Evolutionary conservation across 2,113 vertebrate genomes (phyloP).

Genomic region (Telmatochromis sp.): DNA sequence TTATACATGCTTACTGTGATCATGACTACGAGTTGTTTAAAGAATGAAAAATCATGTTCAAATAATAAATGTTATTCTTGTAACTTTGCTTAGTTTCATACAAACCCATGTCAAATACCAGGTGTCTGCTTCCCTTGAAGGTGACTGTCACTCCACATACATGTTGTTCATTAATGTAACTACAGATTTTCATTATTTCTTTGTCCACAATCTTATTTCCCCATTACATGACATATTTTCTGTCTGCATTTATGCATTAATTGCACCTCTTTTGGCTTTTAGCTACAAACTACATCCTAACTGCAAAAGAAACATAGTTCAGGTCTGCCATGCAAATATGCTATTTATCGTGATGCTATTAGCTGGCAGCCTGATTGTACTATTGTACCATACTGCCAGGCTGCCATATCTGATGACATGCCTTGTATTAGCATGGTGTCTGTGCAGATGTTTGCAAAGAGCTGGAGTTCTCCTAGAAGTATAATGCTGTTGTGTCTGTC

Average conservation of each 20-base stretch:
- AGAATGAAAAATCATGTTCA: neutral
- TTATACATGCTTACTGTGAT: neutral
- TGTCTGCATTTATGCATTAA: neutral
- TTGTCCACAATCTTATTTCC: neutral
- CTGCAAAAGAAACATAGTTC: neutral
- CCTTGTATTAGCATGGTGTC: neutral
- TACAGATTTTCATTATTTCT: neutral
- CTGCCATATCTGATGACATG: neutral
- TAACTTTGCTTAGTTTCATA: neutral
- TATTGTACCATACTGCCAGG: neutral
- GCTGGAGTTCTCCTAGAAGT: neutral
- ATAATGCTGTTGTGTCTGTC: neutral
- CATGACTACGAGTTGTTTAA: neutral
- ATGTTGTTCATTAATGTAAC: neutral
- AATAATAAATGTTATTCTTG: neutral
- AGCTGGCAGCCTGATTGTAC: neutral
- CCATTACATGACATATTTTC: neutral
- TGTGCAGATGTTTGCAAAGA: neutral
- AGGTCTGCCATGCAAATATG: neutral
- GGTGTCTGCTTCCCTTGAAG: neutral
- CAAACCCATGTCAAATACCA: neutral
- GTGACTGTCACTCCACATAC: neutral
- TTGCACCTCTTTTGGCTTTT: neutral
- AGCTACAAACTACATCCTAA: neutral
- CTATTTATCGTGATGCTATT: neutral